These are phyloP conservation scores for Rhabdomys pumilio DNA, from an alignment of 2,797 vertebrate genomes.

Conservation along the genomic window DNA sequence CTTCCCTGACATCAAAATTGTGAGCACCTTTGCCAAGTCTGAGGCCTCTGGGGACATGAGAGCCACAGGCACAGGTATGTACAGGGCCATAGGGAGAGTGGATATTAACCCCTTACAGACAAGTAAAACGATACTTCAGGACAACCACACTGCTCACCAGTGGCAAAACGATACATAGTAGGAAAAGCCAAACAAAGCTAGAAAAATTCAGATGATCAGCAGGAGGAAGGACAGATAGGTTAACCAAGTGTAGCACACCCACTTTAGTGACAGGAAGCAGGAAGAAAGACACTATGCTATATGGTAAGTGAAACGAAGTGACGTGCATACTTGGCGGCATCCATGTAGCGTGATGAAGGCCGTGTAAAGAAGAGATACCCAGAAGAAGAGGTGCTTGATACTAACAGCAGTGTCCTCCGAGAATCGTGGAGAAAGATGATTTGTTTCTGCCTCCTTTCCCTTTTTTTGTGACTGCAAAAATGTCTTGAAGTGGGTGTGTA, in stretches of 20 bases:
- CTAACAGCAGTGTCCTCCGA: neutral
- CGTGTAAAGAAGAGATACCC: neutral
- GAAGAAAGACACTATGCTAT: neutral
- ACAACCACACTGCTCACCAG: neutral
- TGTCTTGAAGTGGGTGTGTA: neutral
- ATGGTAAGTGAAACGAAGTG: neutral
- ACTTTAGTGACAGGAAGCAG: neutral
- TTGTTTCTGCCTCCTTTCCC: neutral
- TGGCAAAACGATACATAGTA: neutral
- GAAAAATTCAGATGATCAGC: neutral
- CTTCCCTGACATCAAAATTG: conserved; percentile 95
- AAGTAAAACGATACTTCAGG: neutral
- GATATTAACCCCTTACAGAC: neutral
- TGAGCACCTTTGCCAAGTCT: conserved; percentile 93
- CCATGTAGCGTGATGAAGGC: neutral
- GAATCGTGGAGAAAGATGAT: accelerated
- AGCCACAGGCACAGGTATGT: conserved; percentile 88
- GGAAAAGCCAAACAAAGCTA: neutral
- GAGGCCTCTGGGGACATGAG: conserved; percentile 87
- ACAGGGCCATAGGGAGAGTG: neutral
- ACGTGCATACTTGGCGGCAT: neutral
- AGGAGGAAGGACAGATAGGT: neutral
- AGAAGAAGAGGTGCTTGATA: neutral
- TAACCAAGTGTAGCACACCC: neutral
- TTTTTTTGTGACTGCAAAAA: neutral